Conservation (phyloP, 2,888 invertebrate genomes). For the Macrosiphum euphorbiae region DNA sequence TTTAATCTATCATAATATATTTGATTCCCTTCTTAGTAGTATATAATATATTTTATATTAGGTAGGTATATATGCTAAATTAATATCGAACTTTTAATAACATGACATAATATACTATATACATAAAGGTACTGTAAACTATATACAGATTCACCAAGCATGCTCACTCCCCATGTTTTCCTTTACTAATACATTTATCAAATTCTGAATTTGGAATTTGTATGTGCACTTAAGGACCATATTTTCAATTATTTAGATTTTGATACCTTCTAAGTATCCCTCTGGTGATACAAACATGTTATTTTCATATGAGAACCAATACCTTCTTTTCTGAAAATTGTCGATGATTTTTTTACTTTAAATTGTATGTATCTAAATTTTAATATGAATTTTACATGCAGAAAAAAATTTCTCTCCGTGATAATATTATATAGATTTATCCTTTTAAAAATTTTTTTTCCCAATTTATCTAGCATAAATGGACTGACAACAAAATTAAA, state of each 20-base stretch:
- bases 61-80: not conserved
- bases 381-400: not conserved
- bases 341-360: not conserved
- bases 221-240: not conserved
- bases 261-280: too few species aligned
- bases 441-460: too few species aligned
- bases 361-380: not conserved
- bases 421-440: too few species aligned
- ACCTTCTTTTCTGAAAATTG: too few species aligned
- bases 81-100: not conserved
- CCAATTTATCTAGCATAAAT: too few species aligned
- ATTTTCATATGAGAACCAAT: too few species aligned
- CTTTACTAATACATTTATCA: not conserved
- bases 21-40: not conserved
- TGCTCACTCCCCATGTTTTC: not conserved
- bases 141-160: not conserved
- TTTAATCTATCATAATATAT: not conserved
- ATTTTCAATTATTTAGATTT: not conserved
- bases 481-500: too few species aligned
- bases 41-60: not conserved
- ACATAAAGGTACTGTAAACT: too few species aligned
- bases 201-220: not conserved
- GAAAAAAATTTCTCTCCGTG: too few species aligned
- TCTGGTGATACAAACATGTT: too few species aligned
- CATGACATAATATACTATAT: not conserved